Conservation (phyloP, 2,888 invertebrate genomes). For the Andrena marginata region DNA sequence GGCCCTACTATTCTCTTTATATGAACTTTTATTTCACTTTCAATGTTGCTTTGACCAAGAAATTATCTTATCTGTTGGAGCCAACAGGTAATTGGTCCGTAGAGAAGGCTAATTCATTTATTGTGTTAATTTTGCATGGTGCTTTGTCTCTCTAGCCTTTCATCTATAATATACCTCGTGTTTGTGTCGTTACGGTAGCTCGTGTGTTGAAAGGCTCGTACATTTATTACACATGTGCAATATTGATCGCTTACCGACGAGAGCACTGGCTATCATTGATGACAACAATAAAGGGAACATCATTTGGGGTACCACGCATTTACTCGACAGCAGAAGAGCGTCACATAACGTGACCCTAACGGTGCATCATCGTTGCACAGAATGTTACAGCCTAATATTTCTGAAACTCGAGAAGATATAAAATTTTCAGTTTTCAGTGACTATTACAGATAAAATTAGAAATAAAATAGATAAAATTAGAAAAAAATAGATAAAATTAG, state of each 20-base stretch:
- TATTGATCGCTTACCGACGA: constrained; percentile 1
- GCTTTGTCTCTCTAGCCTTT: neutral
- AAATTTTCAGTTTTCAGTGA: too few relatives aligned
- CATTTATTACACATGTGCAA: neutral
- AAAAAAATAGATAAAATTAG: neutral
- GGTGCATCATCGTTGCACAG: too few relatives aligned
- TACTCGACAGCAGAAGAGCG: neutral
- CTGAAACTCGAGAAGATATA: too few relatives aligned
- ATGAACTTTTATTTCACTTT: constrained; percentile 10
- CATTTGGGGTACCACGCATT: neutral
- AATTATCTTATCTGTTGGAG: too few relatives aligned
- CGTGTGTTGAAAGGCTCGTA: neutral
- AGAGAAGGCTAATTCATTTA: neutral
- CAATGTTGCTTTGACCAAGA: neutral
- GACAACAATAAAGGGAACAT: constrained; percentile 1
- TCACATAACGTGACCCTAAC: neutral
- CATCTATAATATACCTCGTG: too few relatives aligned
- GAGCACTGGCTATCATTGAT: neutral
- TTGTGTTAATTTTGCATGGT: neutral
- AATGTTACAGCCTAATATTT: too few relatives aligned
- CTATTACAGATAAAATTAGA: neutral
- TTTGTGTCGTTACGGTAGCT: neutral
- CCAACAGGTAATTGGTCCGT: too few relatives aligned
- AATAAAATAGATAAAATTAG: neutral
- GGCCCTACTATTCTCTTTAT: too few relatives aligned